A percentile compares a stretch with the other conserved stretches of the same genome.
phyloP scores from a whole-genome alignment of 2,113 vertebrate genomes.

The Anarrhichthys ocellatus region DNA sequence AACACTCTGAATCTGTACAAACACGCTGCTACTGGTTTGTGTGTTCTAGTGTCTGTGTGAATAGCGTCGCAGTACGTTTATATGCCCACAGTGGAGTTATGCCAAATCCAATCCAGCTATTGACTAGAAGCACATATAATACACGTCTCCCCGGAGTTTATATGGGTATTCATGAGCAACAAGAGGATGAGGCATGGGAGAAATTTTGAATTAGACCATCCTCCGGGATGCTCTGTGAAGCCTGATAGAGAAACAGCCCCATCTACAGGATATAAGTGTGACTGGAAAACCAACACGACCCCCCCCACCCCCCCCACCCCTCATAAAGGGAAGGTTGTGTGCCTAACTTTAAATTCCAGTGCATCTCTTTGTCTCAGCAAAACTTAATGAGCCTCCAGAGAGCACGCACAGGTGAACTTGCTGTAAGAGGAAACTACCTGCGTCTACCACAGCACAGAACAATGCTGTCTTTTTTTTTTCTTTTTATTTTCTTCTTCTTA shows the following conservation, averaged over 20 bases:
- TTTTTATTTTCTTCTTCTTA: conserved; percentile 1
- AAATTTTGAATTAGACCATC: conserved; percentile 20
- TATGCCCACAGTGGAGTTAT: conserved; percentile 27
- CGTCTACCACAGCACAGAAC: conserved; percentile 58
- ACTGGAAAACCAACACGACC: neutral
- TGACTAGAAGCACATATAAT: conserved; percentile 49
- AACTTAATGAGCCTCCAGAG: conserved; percentile 68
- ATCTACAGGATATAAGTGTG: conserved; percentile 61
- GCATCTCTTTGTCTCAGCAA: conserved; percentile 70
- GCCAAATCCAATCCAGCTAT: conserved; percentile 52
- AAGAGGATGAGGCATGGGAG: conserved; percentile 38
- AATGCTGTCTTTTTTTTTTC: conserved; percentile 38
- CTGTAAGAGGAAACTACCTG: conserved; percentile 71
- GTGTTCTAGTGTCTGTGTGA: neutral
- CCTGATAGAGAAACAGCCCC: conserved; percentile 73
- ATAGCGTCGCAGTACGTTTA: conserved; percentile 24
- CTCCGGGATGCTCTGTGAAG: neutral
- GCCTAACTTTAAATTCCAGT: conserved; percentile 61
- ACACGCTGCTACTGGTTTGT: conserved; percentile 20
- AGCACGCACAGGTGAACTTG: conserved; percentile 59
- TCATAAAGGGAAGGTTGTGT: conserved; percentile 12
- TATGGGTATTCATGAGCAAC: conserved; percentile 48
- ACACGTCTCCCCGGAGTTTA: conserved; percentile 24
- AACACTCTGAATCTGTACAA: conserved; percentile 38
- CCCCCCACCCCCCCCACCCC: neutral